phyloP scores from a whole-genome alignment of 2,888 invertebrate species.

The Maniola hyperantus region DNA sequence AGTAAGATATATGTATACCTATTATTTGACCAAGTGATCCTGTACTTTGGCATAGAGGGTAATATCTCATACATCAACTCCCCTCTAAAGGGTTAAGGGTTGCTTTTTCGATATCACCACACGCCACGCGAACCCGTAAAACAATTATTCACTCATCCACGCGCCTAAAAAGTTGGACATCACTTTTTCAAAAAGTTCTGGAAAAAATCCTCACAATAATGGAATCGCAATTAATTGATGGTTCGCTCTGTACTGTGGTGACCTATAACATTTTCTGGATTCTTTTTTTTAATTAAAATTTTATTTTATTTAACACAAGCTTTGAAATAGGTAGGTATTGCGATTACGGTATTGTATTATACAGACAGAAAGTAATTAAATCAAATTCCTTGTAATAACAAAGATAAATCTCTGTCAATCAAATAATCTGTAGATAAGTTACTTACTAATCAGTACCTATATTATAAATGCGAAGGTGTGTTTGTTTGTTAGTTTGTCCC shows the following conservation, averaged over 20 bases:
- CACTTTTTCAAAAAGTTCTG: constrained; percentile 34
- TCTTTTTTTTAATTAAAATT: neutral
- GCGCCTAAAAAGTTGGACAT: constrained; percentile 45
- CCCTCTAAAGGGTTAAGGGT: neutral
- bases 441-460: no score
- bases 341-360: neutral
- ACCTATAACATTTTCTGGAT: constrained; percentile 2
- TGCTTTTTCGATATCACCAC: constrained; percentile 37
- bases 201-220: constrained; percentile 30
- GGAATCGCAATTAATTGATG: constrained; percentile 26
- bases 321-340: neutral
- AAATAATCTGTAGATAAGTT: no score
- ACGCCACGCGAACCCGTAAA: constrained; percentile 48
- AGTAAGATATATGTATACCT: no score
- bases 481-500: no score
- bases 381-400: neutral
- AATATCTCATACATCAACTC: neutral
- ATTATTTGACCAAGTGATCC: neutral
- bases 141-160: constrained; percentile 59
- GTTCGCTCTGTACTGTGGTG: constrained; percentile 5
- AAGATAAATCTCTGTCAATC: no score
- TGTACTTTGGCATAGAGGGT: neutral
- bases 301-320: constrained; percentile 12
- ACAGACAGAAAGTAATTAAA: neutral
- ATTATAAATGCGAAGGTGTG: no score